These are phyloP conservation scores for Varroa destructor DNA, from an alignment of 1,140 invertebrate species.

Conservation along the genomic window DNA sequence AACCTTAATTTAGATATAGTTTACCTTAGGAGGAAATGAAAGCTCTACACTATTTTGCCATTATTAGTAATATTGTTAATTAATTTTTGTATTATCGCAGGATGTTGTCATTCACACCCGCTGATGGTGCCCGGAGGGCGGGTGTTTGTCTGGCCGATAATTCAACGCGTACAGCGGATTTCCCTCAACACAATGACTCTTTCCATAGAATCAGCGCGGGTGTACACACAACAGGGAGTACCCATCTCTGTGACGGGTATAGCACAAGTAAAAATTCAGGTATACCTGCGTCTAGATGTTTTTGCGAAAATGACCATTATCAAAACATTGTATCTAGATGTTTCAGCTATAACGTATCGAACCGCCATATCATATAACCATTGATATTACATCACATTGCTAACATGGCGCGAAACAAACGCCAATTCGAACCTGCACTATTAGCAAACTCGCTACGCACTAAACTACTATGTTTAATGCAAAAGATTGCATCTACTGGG, in stretches of 20 bases:
- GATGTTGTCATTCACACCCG: constrained; percentile 81
- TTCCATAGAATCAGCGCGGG: constrained; percentile 47
- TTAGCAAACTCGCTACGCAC: no score
- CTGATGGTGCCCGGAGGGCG: constrained; percentile 80
- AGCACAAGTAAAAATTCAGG: constrained; percentile 57
- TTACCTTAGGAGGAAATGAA: no score
- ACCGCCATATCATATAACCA: constrained; percentile 24
- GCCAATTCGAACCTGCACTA: no score
- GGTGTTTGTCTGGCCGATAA: constrained; percentile 87
- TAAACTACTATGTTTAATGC: no score
- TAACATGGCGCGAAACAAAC: no score
- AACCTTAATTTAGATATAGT: no score
- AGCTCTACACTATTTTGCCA: no score
- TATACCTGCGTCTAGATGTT: background rate
- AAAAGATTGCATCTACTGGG: no score
- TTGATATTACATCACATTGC: no score
- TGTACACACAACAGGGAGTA: constrained; percentile 90
- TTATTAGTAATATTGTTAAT: no score
- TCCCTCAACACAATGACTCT: constrained; percentile 92
- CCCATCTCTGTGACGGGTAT: constrained; percentile 93
- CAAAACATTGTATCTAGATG: background rate
- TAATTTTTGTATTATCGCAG: constrained; percentile 41
- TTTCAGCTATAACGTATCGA: background rate
- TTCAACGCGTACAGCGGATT: constrained; percentile 88
- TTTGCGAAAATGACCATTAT: background rate